Percentiles rank a stretch among this genome's conserved stretches.
Evolutionary conservation across 2,797 vertebrate genomes (phyloP).

Genomic region (Mormyrops boulengeri): DNA sequence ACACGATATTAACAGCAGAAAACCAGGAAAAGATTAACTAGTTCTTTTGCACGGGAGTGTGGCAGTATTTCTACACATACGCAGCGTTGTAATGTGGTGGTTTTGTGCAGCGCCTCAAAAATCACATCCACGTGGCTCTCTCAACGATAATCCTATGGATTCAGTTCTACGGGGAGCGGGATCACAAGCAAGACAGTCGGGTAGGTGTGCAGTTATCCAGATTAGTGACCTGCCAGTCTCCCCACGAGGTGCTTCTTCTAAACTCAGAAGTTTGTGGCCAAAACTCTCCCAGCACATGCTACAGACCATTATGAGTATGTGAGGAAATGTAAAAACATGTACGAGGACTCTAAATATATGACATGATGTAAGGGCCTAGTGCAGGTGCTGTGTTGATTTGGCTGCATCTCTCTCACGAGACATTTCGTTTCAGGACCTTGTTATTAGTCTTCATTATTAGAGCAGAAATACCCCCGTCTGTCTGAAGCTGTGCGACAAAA

Average conservation of each 20-base stretch:
- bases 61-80: not conserved
- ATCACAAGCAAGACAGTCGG: not conserved
- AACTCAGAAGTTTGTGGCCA: not conserved
- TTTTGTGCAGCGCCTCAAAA: not conserved
- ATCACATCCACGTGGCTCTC: not conserved
- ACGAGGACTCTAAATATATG: not conserved
- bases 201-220: constrained; percentile 15
- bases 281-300: not conserved
- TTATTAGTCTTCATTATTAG: constrained; percentile 43
- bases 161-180: not conserved
- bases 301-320: not conserved
- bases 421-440: not conserved
- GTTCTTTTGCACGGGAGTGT: not conserved
- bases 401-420: not conserved
- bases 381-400: not conserved
- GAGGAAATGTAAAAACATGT: not conserved
- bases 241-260: not conserved
- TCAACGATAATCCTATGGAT: not conserved
- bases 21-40: not conserved
- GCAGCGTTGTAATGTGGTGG: not conserved
- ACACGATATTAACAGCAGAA: not conserved
- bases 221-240: constrained; percentile 9
- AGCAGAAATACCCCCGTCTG: constrained; percentile 40
- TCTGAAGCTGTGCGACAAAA: constrained; percentile 40
- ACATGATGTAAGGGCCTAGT: not conserved